Base-by-base conservation (phyloP, 2,888 invertebrate genomes). In the Athalia circularis region DNA sequence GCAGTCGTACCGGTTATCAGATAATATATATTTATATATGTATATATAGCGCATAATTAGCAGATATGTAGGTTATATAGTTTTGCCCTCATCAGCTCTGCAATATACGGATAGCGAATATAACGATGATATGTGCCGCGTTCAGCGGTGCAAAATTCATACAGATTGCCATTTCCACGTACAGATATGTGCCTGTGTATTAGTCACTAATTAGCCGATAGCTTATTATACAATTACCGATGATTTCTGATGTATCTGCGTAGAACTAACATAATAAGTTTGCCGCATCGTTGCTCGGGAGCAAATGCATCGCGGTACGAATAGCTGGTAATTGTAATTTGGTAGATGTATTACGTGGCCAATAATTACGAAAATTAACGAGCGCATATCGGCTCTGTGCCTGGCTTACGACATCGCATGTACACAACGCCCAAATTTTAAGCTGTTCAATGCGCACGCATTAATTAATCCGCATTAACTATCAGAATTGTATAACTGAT, bases 351-450 rank as follows among this genome's bases (percentile, higher is more conserved):
- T 29, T 29, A 2, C 29, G 29, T 29, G 29, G 29, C 59, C 47
- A 47, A 13, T 57, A 47, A 57, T 72, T 59, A 72, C 4, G 59
- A 47, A 72, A 72, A 59, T 72, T 72, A 72, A 72, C 59, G 57
- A 59, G 52, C 29, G 45, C 72, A 6, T n/a, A n/a, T 72, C n/a
- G 7, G 57, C 9, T 11, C 13, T 13, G n/a, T 47, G 29, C 29
- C 29, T 29, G 29, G 29, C 29, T 29, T 29, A 29, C 29, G 29
- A 29, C 29, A 29, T 29, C 29, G 2, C 29, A 2, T 29, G 29
- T 59, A 15, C 57, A 13, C 45, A 47, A 47, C 57, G 59, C 13
- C 11, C 3, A 9, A 52, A 57, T 47, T 72, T 59, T 72, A 13
- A 59, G 72, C 13, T 57, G 45, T 43, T 11, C 43, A 5, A 3